Evolutionary conservation across 92 coral and sea anemone species (phyloP).

Genomic region (Chrysogorgia sp.): DNA sequence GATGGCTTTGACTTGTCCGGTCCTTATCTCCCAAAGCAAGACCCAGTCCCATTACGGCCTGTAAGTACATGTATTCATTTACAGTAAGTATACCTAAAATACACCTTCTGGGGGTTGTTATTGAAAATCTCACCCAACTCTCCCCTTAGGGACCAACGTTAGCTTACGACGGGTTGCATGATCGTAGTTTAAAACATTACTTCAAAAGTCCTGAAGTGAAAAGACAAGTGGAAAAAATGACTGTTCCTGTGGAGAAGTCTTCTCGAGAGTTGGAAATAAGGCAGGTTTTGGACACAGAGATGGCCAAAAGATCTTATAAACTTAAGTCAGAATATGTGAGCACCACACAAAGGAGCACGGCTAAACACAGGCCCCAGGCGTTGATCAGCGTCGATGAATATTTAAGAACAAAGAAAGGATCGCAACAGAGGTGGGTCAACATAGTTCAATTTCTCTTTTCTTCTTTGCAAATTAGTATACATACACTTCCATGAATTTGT

Average conservation of each 20-base stretch:
- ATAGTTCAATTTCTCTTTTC: no score
- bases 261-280: slow-evolving; percentile 73
- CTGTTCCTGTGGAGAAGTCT: slow-evolving; percentile 59
- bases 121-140: no score
- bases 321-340: slow-evolving; percentile 83
- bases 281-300: slow-evolving; percentile 73
- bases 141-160: slow-evolving; percentile 84
- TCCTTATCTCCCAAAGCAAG: slow-evolving; percentile 80
- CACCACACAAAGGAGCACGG: slow-evolving; percentile 66
- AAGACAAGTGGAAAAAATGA: slow-evolving; percentile 81
- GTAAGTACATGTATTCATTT: slow-evolving; percentile 59
- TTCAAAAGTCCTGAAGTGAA: slow-evolving; percentile 67
- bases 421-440: slow-evolving; percentile 67
- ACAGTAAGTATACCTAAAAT: background rate
- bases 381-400: slow-evolving; percentile 83
- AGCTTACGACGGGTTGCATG: slow-evolving; percentile 94
- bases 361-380: slow-evolving; percentile 83
- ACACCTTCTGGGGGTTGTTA: background rate
- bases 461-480: no score
- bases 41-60: slow-evolving; percentile 82
- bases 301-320: slow-evolving; percentile 86
- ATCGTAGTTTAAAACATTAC: slow-evolving; percentile 94
- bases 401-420: slow-evolving; percentile 83
- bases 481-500: no score
- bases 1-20: slow-evolving; percentile 97